phyloP scores from a whole-genome alignment of 2,797 vertebrate genomes.

The Cyclura pinguis region DNA sequence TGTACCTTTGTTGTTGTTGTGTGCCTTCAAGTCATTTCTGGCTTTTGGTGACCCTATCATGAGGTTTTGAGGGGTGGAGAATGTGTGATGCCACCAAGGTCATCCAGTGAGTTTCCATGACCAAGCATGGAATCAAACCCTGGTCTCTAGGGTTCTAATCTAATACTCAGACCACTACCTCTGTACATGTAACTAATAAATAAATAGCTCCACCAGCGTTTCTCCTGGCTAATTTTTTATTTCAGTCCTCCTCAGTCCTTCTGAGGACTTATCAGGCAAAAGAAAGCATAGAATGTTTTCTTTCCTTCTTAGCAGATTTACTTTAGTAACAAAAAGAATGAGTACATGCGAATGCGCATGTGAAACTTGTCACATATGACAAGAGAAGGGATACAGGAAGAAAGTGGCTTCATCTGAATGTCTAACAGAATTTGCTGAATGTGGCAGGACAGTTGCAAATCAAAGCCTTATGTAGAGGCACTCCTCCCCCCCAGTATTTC shows the following conservation, averaged over 20 bases:
- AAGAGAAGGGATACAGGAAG: neutral
- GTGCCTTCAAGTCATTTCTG: no score
- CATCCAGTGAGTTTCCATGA: no score
- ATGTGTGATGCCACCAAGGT: no score
- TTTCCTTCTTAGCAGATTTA: neutral
- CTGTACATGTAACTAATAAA: neutral
- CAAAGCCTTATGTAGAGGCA: neutral
- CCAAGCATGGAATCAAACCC: no score
- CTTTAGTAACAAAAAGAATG: neutral
- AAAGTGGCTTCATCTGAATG: neutral
- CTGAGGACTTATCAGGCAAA: neutral
- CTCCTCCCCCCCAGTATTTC: neutral
- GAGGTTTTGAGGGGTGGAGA: no score
- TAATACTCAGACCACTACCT: no score
- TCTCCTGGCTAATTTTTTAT: no score
- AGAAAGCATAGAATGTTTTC: neutral
- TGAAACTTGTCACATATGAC: no score
- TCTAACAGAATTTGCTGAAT: neutral
- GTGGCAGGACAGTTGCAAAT: neutral
- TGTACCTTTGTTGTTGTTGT: no score
- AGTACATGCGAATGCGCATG: neutral
- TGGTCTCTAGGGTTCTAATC: no score
- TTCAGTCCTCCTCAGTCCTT: neutral
- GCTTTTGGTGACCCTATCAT: no score
- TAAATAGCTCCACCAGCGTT: neutral